Evolutionary conservation across 1,140 invertebrate species (phyloP), one percentile per base, ranked within the genome.

Genomic region (Cyclina sinensis): DNA sequence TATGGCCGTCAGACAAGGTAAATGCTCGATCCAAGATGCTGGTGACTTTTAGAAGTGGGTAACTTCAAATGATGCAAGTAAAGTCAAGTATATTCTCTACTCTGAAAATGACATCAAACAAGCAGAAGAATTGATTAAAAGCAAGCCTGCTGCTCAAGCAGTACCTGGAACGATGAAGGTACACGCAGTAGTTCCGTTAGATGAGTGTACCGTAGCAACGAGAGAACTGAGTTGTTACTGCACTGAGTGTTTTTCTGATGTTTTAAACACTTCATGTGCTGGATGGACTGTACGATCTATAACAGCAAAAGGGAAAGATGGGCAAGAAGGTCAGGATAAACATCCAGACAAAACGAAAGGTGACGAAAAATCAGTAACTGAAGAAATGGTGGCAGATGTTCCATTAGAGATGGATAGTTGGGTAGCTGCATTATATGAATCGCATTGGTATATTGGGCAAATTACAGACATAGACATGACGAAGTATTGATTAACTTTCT

Each of bases 111-210:
- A 51, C 1, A 86, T 32, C 37, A 3, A 2, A 59, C 27, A 87
- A 70, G 51, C 1, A 5, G 21, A 16, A 43, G 35, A 59, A 59
- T 11, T 79, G 1, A 18, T 21, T 9, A 32, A 59, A 24, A 35
- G 18, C 24, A n/a, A 7, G n/a, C 7, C 48, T 16, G 70, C 16
- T 59, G 57, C 32, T 27, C 3, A 81, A 62, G 14, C 78, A 57
- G 32, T 90, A 16, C 87, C 62, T 39, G 78, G 73, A 2, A 90
- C 89, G 1, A 87, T 87, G 76, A 87, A 87, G 82, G 14, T 90
- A n/a, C 89, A 90, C 43, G 62, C 83, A 18, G 88, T 89, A 14
- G 73, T 62, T 0, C 46, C 54, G 4, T 3, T 65, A 27, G 62
- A 51, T 18, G 30, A 24, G 0, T 12, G 7, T 21, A 62, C 30